Base-by-base conservation (phyloP, 2,113 vertebrate species). In the Desmodus rotundus region DNA sequence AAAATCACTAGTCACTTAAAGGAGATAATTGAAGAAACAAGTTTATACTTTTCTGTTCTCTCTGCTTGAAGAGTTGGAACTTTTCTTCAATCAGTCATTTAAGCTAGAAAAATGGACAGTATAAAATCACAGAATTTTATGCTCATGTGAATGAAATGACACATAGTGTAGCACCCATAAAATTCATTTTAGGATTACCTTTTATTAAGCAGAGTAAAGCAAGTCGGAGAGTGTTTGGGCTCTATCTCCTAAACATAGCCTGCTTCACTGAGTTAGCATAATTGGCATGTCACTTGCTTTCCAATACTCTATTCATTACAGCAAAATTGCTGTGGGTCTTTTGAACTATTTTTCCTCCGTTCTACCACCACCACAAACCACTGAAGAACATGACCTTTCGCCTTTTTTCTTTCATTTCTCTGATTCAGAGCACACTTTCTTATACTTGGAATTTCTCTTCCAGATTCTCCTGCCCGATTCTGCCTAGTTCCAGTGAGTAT, bases 311-410 rank as follows among this genome's bases (percentile, higher is more conserved):
- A 20, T 93, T 96, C 86, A 88, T 93, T 52, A 28, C 38, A 92
- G 61, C 50, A 84, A 72, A 95, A 92, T 90, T 91, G 28, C 80
- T 93, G 38, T 93, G 38, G 38, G 31, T 67, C 84, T 96, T 96
- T 94, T 77, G 87, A 92, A 68, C 92, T 93, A 22, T 88, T 96
- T 97, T 91, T 33, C 61, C n/a, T 96, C 50, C 89, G 73, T 78
- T 76, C 56, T 50, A 4, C 33, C 50, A 87, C 54, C 33, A 85
- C 88, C 70, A 81, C 70, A 91, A 93, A 93, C 86, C 58, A 89
- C 52, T 87, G 26, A 52, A 92, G 85, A 97, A 45, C 28, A 41
- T 95, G 97, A 77, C 92, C 90, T 95, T 95, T 77, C 77, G 67
- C 67, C 73, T 81, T 92, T 92, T 38, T 68, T 94, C 19, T 24